phyloP scores from a whole-genome alignment of 2,113 vertebrate species.

The Actinemys pallida region DNA sequence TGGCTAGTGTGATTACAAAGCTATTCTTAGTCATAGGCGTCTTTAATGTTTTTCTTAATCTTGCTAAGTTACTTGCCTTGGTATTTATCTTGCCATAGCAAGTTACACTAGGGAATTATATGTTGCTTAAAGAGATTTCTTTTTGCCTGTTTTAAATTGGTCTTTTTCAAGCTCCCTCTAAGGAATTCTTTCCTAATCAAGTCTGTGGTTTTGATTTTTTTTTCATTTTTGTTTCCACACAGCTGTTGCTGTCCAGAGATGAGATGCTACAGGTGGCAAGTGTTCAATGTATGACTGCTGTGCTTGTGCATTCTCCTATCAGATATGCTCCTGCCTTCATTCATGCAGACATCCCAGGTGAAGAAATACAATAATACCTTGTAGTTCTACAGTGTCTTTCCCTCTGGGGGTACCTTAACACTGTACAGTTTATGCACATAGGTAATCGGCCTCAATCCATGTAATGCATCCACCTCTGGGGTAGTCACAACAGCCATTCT shows the following conservation, averaged over 20 bases:
- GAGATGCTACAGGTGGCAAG: conserved; percentile 90
- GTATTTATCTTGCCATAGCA: neutral
- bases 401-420: neutral
- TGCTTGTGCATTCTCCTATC: conserved; percentile 87
- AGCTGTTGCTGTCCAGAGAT: conserved; percentile 93
- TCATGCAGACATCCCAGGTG: conserved; percentile 91
- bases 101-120: neutral
- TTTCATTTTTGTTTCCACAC: conserved; percentile 44
- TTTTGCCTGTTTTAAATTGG: neutral
- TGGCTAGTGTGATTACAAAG: neutral
- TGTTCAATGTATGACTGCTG: conserved; percentile 87
- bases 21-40: neutral
- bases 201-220: neutral
- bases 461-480: neutral
- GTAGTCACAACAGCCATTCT: neutral
- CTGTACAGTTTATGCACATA: neutral
- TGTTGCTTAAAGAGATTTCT: neutral
- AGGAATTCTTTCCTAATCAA: neutral
- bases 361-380: conserved; percentile 4
- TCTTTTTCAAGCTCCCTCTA: neutral
- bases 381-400: neutral
- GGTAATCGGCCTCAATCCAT: neutral
- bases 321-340: conserved; percentile 89
- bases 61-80: neutral
- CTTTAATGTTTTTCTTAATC: conserved; percentile 1